A percentile compares a stretch with the other conserved stretches of the same genome.
These are phyloP conservation scores for Sinodicranocentrus sp. DNA, from an alignment of 2,888 invertebrate genomes.

Conservation along the genomic window DNA sequence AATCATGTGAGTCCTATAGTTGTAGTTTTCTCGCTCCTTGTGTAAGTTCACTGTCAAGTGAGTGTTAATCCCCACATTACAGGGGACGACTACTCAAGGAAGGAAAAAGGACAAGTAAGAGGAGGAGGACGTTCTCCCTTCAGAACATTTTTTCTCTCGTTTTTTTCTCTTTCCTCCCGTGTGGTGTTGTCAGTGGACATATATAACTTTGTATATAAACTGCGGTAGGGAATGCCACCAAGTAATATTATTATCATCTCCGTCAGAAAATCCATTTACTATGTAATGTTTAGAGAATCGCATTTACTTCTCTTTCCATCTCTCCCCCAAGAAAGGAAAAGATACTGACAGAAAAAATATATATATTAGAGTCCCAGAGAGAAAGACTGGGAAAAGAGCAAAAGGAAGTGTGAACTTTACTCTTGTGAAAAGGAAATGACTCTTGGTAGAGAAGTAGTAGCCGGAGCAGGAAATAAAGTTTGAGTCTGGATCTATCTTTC, in stretches of 20 bases:
- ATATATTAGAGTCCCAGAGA: neutral
- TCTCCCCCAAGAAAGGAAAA: neutral
- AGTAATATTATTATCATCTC: slow-evolving; percentile 41
- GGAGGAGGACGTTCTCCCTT: neutral
- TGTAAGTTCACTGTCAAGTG: slow-evolving; percentile 59
- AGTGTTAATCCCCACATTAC: slow-evolving; percentile 55
- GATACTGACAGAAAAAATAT: neutral
- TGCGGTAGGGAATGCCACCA: neutral
- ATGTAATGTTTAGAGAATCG: slow-evolving; percentile 1
- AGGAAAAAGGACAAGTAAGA: neutral
- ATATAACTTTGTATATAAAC: neutral
- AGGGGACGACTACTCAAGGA: slow-evolving; percentile 9
- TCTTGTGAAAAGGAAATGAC: slow-evolving; percentile 46
- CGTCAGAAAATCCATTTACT: neutral
- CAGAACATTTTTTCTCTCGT: neutral
- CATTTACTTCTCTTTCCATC: neutral
- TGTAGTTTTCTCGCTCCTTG: neutral
- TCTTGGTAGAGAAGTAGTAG: slow-evolving; percentile 34
- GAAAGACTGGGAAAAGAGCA: neutral
- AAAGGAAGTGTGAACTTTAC: slow-evolving; percentile 21
- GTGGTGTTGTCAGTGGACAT: neutral
- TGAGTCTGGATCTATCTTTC: slow-evolving; percentile 5
- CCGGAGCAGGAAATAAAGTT: slow-evolving; percentile 3
- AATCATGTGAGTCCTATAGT: slow-evolving; percentile 4
- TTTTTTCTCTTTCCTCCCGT: too few relatives aligned